Evolutionary conservation across 2,797 vertebrate species (phyloP).

Genomic region (Petrocephalus sullivani): DNA sequence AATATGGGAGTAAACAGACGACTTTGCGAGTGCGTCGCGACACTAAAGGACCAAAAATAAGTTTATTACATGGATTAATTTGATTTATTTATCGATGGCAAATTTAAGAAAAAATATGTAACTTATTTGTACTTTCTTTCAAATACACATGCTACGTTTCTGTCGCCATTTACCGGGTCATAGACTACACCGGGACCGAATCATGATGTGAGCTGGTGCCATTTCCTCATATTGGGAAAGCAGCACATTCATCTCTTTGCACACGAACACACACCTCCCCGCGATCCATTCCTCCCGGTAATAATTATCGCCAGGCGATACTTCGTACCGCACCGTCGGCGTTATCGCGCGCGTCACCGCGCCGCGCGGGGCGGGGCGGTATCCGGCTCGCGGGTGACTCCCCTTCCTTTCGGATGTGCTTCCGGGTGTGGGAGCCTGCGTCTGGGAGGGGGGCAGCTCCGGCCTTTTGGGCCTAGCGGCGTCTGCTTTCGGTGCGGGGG

Average conservation of each 20-base stretch:
- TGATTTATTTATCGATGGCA: background rate
- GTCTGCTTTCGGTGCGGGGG: background rate
- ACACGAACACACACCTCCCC: background rate
- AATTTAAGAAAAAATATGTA: background rate
- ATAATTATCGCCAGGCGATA: background rate
- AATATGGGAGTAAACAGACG: background rate
- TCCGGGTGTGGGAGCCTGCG: slow-evolving; percentile 44
- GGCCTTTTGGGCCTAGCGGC: background rate
- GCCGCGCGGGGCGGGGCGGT: background rate
- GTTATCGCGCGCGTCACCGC: background rate
- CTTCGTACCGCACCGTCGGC: background rate
- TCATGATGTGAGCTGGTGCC: background rate
- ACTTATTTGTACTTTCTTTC: background rate
- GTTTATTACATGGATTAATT: background rate
- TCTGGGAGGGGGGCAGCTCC: slow-evolving; percentile 12
- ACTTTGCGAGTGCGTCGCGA: background rate
- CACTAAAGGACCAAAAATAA: background rate
- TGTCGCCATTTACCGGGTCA: background rate
- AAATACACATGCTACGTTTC: no score
- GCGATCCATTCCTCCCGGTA: background rate
- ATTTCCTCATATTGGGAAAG: background rate
- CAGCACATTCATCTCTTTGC: background rate
- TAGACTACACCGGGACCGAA: background rate
- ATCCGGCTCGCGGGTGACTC: background rate
- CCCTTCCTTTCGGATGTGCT: slow-evolving; percentile 32